Conservation (phyloP, 2,113 vertebrate genomes). For the Phalacrocorax pelagicus region DNA sequence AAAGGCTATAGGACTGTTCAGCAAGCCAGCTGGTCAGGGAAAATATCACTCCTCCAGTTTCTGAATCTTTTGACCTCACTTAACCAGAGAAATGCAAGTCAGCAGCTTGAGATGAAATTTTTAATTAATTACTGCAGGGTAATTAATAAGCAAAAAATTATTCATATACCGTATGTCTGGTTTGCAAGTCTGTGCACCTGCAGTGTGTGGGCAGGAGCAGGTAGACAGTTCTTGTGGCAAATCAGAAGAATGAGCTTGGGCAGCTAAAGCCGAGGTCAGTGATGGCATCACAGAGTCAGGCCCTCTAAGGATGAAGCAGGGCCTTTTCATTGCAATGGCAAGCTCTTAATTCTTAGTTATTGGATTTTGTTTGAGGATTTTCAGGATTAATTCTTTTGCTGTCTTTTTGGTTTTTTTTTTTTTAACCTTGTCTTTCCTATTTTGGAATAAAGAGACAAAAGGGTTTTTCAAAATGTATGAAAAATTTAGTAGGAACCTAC, state of each 20-base stretch:
- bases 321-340: background rate
- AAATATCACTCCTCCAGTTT: fast-evolving
- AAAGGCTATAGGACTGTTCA: too few relatives aligned
- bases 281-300: background rate
- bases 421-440: fast-evolving
- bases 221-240: background rate
- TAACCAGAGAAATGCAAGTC: background rate
- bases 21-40: background rate
- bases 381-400: background rate
- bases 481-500: background rate
- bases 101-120: background rate
- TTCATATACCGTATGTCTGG: background rate
- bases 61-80: background rate
- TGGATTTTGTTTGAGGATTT: background rate
- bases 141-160: background rate
- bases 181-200: background rate
- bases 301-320: background rate
- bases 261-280: background rate
- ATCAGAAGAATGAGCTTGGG: fast-evolving
- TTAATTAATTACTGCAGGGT: background rate
- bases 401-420: fast-evolving
- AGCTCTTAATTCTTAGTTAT: background rate
- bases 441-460: background rate
- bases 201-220: background rate
- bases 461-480: background rate